These are phyloP conservation scores for Protobothrops mucrosquamatus DNA, from an alignment of 2,113 vertebrate genomes.

Conservation along the genomic window DNA sequence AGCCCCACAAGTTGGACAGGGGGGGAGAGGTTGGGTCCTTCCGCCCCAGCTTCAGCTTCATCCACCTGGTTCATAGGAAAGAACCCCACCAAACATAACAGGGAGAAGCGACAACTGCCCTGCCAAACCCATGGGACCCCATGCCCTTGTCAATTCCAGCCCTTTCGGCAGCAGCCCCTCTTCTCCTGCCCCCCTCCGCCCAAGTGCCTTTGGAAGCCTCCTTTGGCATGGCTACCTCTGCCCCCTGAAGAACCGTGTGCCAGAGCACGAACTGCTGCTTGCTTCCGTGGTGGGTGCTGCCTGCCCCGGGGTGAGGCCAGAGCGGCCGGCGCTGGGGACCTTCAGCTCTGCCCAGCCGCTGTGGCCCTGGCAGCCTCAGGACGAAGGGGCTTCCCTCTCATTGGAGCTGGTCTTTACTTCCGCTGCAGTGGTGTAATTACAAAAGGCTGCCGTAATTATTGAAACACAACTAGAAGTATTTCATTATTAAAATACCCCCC, in stretches of 20 bases:
- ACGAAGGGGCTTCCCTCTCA: slow-evolving; percentile 43
- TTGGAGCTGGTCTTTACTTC: slow-evolving; percentile 69
- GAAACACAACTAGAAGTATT: slow-evolving; percentile 84
- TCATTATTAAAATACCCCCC: slow-evolving; percentile 87
- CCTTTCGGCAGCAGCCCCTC: not conserved
- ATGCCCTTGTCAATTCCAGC: not conserved
- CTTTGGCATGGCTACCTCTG: not conserved
- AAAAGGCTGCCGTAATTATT: slow-evolving; percentile 82
- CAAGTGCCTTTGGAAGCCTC: not conserved
- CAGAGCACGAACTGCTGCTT: not conserved
- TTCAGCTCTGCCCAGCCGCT: slow-evolving; percentile 29
- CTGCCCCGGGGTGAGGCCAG: not conserved
- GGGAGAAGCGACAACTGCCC: not conserved
- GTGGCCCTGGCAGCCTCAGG: slow-evolving; percentile 39
- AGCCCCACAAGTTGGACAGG: not conserved
- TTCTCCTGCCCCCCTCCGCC: not conserved
- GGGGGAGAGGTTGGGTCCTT: not conserved
- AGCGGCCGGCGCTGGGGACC: slow-evolving; percentile 6
- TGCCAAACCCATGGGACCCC: not conserved
- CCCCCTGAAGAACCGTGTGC: not conserved
- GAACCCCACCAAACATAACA: not conserved
- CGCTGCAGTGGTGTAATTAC: slow-evolving; percentile 76
- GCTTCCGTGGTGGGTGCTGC: not conserved
- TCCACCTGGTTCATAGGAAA: not conserved
- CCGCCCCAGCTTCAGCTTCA: not conserved